Conservation (phyloP, 2,113 vertebrate genomes). For the Perca fluviatilis region DNA sequence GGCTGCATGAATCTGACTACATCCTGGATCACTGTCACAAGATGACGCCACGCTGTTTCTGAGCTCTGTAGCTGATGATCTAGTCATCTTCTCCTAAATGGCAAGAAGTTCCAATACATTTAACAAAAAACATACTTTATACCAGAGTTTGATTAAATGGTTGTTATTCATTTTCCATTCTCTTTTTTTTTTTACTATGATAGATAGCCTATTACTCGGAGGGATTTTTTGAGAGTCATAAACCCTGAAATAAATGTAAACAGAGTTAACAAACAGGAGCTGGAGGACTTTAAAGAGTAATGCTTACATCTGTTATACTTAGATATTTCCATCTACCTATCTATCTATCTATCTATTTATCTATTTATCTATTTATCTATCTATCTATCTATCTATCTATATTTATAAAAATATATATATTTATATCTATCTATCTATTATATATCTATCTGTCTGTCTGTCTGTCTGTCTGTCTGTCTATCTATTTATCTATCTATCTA, state of each 20-base stretch:
- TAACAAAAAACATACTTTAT: not conserved
- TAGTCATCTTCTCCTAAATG: not conserved
- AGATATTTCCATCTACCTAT: not conserved
- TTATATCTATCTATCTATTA: too few species aligned
- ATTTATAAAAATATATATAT: too few species aligned
- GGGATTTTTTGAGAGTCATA: not conserved
- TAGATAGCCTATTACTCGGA: not conserved
- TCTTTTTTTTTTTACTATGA: not conserved
- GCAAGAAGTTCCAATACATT: not conserved
- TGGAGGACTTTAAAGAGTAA: not conserved
- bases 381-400: too few species aligned
- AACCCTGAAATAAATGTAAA: not conserved
- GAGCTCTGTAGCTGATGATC: not conserved
- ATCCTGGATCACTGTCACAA: conserved; percentile 53
- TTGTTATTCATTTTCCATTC: not conserved
- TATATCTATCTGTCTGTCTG: too few species aligned
- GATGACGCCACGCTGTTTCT: conserved; percentile 12
- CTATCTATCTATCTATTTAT: too few species aligned
- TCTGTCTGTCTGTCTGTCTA: too few species aligned
- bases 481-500: too few species aligned
- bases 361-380: too few species aligned
- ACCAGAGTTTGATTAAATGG: not conserved
- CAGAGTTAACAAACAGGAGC: not conserved
- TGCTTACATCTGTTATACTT: not conserved
- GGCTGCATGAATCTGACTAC: conserved; percentile 47